A percentile compares a stretch with the other conserved stretches of the same genome.
Conservation (phyloP, 2,797 vertebrate species). For the Lacerta agilis region DNA sequence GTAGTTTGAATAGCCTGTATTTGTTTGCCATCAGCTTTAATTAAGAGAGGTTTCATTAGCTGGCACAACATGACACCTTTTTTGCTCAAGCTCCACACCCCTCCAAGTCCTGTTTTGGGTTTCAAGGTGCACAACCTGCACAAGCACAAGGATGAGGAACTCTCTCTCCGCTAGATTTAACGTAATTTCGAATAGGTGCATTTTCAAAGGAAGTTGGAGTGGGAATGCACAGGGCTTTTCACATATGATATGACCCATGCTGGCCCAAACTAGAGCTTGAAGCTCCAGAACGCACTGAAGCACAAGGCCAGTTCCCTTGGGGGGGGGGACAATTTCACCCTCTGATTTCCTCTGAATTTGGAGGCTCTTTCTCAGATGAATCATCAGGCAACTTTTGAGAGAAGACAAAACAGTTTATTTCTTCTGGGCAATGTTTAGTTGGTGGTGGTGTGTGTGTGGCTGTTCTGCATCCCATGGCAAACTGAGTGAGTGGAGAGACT, state of each 20-base stretch:
- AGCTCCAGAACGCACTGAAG: too few relatives aligned
- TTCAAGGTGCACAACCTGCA: not conserved
- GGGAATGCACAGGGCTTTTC: not conserved
- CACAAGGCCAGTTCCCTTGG: not conserved
- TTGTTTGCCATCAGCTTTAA: conserved; percentile 75
- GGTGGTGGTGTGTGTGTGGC: too few relatives aligned
- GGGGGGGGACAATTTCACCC: not conserved
- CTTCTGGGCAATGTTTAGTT: too few relatives aligned
- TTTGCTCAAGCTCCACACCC: conserved; percentile 39
- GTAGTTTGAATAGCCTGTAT: conserved; percentile 41
- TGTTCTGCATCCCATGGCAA: too few relatives aligned
- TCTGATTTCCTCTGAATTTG: not conserved
- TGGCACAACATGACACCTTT: conserved; percentile 46
- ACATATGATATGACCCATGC: too few relatives aligned
- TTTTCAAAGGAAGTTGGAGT: not conserved
- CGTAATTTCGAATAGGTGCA: not conserved
- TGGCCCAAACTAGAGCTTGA: too few relatives aligned
- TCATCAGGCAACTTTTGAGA: not conserved
- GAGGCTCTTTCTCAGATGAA: not conserved
- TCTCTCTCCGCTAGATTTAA: not conserved
- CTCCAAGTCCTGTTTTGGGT: not conserved
- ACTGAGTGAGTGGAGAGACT: too few relatives aligned
- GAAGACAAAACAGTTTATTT: not conserved
- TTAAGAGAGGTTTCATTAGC: conserved; percentile 71
- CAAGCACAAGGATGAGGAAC: accelerated